phyloP scores from a whole-genome alignment of 1,140 invertebrate species.

The Mercenaria mercenaria region DNA sequence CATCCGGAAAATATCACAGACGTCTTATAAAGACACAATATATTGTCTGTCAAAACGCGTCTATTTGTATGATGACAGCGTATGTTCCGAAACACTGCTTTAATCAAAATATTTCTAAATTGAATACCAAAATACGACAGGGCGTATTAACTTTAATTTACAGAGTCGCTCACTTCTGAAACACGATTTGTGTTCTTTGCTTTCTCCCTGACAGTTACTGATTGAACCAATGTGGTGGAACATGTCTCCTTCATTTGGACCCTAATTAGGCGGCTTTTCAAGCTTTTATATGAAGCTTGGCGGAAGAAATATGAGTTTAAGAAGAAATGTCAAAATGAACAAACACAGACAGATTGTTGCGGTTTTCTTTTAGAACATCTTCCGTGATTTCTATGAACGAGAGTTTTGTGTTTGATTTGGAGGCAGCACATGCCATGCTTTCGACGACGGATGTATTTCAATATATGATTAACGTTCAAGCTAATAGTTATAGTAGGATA shows the following conservation, averaged over 20 bases:
- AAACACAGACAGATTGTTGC: conserved; percentile 56
- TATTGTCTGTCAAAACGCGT: conserved; percentile 6
- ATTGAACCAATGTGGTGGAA: conserved; percentile 51
- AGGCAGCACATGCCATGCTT: not conserved
- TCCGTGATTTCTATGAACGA: not conserved
- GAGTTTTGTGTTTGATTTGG: not conserved
- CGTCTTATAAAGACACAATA: not conserved
- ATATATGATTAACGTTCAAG: too few species aligned
- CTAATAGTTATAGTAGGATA: too few species aligned
- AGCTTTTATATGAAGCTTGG: not conserved
- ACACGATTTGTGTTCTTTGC: not conserved
- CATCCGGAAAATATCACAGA: not conserved
- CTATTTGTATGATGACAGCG: conserved; percentile 38
- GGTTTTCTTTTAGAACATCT: conserved; percentile 1
- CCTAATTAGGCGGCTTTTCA: conserved; percentile 53
- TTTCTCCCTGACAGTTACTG: conserved; percentile 44
- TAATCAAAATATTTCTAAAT: conserved; percentile 63
- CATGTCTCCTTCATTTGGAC: conserved; percentile 51
- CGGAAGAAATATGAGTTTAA: conserved; percentile 54
- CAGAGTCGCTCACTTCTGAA: conserved; percentile 37
- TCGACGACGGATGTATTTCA: too few species aligned
- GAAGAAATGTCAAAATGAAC: conserved; percentile 17
- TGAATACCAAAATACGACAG: conserved; percentile 59
- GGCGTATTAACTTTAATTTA: conserved; percentile 50
- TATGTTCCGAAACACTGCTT: conserved; percentile 50